Evolutionary conservation across 2,888 invertebrate genomes (phyloP).

Genomic region (Epiperipatus broadwayi): DNA sequence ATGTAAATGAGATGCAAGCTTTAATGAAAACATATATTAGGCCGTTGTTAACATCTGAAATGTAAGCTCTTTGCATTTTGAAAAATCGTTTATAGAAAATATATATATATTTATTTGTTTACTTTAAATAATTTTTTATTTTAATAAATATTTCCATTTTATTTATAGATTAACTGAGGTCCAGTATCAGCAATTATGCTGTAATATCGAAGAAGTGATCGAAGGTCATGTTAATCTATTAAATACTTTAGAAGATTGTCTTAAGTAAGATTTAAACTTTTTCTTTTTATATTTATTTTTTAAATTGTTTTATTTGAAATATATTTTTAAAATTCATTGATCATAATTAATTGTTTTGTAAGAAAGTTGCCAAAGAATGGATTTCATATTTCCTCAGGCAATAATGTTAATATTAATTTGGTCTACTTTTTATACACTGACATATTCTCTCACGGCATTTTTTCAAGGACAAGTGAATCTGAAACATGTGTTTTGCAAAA

Average conservation of each 20-base stretch:
- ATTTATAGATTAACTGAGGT: slow-evolving; percentile 53
- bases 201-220: slow-evolving; percentile 70
- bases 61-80: slow-evolving; percentile 42
- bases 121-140: slow-evolving; percentile 8
- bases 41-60: slow-evolving; percentile 63
- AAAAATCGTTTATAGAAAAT: too few relatives aligned
- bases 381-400: too few relatives aligned
- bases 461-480: too few relatives aligned
- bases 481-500: too few relatives aligned
- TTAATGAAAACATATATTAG: slow-evolving; percentile 63
- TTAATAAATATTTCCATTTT: too few relatives aligned
- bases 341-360: too few relatives aligned
- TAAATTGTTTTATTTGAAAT: too few relatives aligned
- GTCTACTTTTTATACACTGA: too few relatives aligned
- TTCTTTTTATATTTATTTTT: slow-evolving; percentile 1
- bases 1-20: slow-evolving; percentile 70
- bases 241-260: slow-evolving; percentile 52
- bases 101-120: not conserved
- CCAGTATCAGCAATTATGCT: slow-evolving; percentile 67
- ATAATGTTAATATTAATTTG: too few relatives aligned
- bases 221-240: slow-evolving; percentile 64
- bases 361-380: too few relatives aligned
- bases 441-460: too few relatives aligned
- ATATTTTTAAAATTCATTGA: too few relatives aligned
- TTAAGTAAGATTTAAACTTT: slow-evolving; percentile 34